These are phyloP conservation scores for Xyliphius kryptos DNA, from an alignment of 2,113 vertebrate genomes.

Conservation along the genomic window DNA sequence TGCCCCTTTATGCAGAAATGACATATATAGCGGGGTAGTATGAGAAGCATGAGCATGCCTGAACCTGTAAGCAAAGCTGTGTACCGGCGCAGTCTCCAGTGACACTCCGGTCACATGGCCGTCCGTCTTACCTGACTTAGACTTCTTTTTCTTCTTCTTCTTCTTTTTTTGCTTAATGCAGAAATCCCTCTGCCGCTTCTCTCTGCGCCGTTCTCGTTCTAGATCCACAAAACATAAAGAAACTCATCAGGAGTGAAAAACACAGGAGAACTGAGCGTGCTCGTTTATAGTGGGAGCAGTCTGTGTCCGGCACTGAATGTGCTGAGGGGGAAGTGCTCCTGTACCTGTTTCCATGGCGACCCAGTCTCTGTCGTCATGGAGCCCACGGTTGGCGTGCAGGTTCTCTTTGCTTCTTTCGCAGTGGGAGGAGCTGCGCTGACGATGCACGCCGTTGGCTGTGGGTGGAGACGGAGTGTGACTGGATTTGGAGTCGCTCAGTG, in stretches of 20 bases:
- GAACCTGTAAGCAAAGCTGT: neutral
- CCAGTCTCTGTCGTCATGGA: conserved; percentile 50
- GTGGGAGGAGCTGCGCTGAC: conserved; percentile 51
- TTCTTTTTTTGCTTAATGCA: conserved; percentile 86
- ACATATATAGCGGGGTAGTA: no score
- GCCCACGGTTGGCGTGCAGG: conserved; percentile 47
- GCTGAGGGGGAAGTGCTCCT: conserved; percentile 11
- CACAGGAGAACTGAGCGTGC: neutral
- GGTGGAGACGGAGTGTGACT: conserved; percentile 54
- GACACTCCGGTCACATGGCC: conserved; percentile 6
- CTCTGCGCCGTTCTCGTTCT: conserved; percentile 69
- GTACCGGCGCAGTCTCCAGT: no score
- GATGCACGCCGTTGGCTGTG: conserved; percentile 47
- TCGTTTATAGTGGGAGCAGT: neutral
- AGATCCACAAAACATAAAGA: conserved; percentile 59
- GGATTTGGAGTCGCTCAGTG: conserved; percentile 50
- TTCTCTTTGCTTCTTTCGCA: conserved; percentile 62
- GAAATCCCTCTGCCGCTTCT: conserved; percentile 73
- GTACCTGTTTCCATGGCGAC: conserved; percentile 59
- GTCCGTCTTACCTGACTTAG: conserved; percentile 72
- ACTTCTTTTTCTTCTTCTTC: conserved; percentile 84
- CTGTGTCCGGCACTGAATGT: conserved; percentile 13
- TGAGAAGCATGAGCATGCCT: no score
- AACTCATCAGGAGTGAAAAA: neutral
- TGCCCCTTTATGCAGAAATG: no score